These are phyloP conservation scores for Hippopotamus amphibius DNA, from an alignment of 2,113 vertebrate genomes.

Conservation along the genomic window DNA sequence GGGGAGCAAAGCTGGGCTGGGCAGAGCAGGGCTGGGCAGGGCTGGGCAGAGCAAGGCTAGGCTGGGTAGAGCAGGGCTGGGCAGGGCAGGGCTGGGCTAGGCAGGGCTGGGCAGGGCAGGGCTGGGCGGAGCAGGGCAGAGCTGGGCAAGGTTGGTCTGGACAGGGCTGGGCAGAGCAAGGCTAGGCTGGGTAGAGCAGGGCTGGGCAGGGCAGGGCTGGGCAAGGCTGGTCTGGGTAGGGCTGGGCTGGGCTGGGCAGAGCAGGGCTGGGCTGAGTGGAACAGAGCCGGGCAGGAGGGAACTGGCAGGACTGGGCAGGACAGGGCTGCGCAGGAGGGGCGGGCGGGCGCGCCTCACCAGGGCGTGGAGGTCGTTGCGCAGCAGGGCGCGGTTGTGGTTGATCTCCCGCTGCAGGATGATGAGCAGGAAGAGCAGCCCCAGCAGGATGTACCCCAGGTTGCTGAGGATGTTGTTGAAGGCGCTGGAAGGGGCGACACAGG, in stretches of 20 bases:
- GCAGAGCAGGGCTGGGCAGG: not conserved
- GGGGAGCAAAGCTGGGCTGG: fast-evolving
- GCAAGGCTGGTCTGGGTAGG: too few relatives aligned
- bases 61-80: too few relatives aligned
- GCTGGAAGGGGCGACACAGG: slow-evolving; percentile 77
- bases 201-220: too few relatives aligned
- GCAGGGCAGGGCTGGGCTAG: fast-evolving
- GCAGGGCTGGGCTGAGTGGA: not conserved
- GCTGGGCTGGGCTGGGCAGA: not conserved
- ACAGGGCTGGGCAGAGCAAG: not conserved
- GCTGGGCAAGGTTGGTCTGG: too few relatives aligned
- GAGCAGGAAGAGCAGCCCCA: slow-evolving; percentile 96
- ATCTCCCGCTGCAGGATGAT: slow-evolving; percentile 96
- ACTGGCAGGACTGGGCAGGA: not conserved
- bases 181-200: not conserved
- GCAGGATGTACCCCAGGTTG: slow-evolving; percentile 97
- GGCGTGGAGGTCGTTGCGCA: slow-evolving; percentile 89
- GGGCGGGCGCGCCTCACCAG: slow-evolving; percentile 85
- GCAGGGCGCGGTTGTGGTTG: slow-evolving; percentile 92
- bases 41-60: not conserved
- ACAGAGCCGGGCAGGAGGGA: too few relatives aligned
- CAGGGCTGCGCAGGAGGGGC: not conserved
- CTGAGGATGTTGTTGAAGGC: slow-evolving; percentile 99
- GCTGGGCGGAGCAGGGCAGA: not conserved
- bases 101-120: fast-evolving